Base-by-base conservation (phyloP, 1,140 invertebrate genomes). In the Leptonema lineaticorne region DNA sequence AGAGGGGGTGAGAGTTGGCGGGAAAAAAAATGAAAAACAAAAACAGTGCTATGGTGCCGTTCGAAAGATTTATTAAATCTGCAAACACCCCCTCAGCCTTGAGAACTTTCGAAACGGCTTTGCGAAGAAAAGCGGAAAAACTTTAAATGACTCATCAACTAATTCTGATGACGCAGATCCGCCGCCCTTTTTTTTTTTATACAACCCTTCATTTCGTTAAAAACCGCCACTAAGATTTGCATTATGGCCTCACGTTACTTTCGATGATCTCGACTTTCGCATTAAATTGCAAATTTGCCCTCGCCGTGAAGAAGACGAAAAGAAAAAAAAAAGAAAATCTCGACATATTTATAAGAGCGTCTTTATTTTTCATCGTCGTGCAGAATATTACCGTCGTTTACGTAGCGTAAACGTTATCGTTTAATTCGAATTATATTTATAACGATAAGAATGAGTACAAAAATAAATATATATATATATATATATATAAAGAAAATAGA, bases 101-200 rank as follows among this genome's bases (percentile, higher is more conserved):
- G 24, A 26, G 50, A 53, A 53, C 50, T 53, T 53, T 53, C 22
- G 20, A 22, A 53, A 53, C 50, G 24, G 50, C 50, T 9, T 8
- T 20, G 46, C 8, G 50, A 53, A 53, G 50, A 53, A 53, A 53
- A 53, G 50, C 50, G 50, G n/a, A 53, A 53, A 50, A 53, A 53
- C 50, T 53, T 53, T 53, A 53, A 53, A 53, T 53, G 50, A 53
- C 18, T 53, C 50, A 53, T 53, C 50, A 53, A 53, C 50, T 53
- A 53, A 53, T 53, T 53, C 50, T 53, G 50, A 53, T 53, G 50
- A 53, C 50, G 50, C 22, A 53, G 50, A 53, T 11, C 11, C 8
- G 46, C 11, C 14, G 18, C 46, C 46, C 46, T 3, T 20, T 50
- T 5, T 20, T 2, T 22, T 20, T 48, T 18, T 48, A 22, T 6